phyloP scores from a whole-genome alignment of 1,140 invertebrate species.

The Kradibia gibbosae region DNA sequence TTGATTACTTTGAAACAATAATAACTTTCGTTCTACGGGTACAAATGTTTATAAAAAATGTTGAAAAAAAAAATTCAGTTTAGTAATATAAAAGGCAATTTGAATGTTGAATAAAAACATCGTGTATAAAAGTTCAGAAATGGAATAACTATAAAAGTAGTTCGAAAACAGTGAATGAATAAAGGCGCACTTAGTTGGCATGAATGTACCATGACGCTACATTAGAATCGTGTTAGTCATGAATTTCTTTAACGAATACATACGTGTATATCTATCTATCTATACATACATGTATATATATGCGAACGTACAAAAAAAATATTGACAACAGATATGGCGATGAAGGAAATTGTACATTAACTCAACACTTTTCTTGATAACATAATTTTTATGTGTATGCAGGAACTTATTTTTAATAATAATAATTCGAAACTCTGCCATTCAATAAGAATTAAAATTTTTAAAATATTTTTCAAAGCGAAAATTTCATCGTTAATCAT shows the following conservation, averaged over 20 bases:
- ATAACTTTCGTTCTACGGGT: no score
- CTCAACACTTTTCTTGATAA: slow-evolving; percentile 30
- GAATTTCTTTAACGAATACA: slow-evolving; percentile 1
- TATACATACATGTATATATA: neutral
- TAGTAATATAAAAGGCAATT: no score
- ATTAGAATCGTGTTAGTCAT: slow-evolving; percentile 10
- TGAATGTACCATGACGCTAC: neutral
- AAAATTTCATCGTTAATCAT: no score
- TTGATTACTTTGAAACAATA: no score
- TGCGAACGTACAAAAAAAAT: neutral
- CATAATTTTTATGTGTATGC: neutral
- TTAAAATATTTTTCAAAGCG: no score
- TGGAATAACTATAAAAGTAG: neutral
- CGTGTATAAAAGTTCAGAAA: no score
- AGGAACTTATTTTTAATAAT: slow-evolving; percentile 31
- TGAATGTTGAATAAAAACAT: no score
- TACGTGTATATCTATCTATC: no score
- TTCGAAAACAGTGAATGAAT: neutral
- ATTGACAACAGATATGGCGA: neutral
- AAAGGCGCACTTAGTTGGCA: neutral
- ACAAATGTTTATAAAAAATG: no score
- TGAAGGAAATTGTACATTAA: slow-evolving; percentile 28
- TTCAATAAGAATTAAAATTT: no score
- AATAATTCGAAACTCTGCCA: no score
- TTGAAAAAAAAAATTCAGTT: no score